Base-by-base conservation (phyloP, 2,888 invertebrate genomes). In the Mallateleia sp. region DNA sequence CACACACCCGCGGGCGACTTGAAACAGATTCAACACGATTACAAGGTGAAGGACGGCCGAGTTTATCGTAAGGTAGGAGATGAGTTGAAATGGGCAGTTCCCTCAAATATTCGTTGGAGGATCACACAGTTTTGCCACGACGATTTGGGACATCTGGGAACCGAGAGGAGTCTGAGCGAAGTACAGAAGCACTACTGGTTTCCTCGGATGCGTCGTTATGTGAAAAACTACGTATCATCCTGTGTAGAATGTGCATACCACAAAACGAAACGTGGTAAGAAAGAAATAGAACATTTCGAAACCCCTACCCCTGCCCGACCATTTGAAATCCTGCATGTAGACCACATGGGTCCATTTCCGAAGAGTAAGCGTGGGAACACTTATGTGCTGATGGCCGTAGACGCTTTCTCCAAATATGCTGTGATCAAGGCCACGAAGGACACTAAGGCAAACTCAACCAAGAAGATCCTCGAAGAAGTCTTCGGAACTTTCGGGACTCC, bases 381-480 rank as follows among this genome's bases (percentile, higher is more conserved):
- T 3, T 54, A 69, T 15, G 18, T 69, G 1, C 7, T 69, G 38
- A 52, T 22, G 5, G 24, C 18, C 9, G 24, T 69, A 0, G 69
- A 69, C n/a, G 32, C 56, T 15, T 69, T 69, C 11, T 52, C 22
- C 2, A 69, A 69, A 18, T 69, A 69, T 32, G 38, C 15, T 11
- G 15, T 34, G 1, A 8, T 50, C 2, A 9, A 14, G 9, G 38
- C 56, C 8, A 38, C 38, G 0, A 72, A 72, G 20, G 25, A 56
- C 14, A 72, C 72, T 1, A 72, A 42, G 24, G 28, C 45, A 8
- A n/a, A 2, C 2, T 3, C 42, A 2, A 25, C 72, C 11, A 58
- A 8, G 34, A 58, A 45, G 18, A 15, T 45, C 8, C 9, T 72
- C 3, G 22, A 72, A 5, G 42, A 58, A 14, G 22, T 58, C 0